Evolutionary conservation across 2,113 vertebrate genomes (phyloP).

Genomic region (Leptodactylus fuscus): DNA sequence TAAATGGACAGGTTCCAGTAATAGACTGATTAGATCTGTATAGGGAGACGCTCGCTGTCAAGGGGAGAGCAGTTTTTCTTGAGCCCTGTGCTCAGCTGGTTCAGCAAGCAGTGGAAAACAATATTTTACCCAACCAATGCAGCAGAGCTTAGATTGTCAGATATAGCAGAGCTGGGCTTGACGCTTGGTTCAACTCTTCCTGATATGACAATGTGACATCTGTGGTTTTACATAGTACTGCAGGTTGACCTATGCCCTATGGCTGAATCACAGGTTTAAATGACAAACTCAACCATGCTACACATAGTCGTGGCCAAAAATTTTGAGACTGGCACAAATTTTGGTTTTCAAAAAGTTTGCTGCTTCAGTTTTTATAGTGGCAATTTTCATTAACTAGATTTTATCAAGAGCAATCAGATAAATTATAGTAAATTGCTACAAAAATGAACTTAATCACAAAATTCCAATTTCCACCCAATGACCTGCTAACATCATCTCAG

Average conservation of each 20-base stretch:
- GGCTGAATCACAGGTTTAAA: neutral
- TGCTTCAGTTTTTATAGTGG: too few species aligned
- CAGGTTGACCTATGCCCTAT: neutral
- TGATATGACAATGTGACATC: too few species aligned
- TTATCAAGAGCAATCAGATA: too few species aligned
- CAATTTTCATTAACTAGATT: too few species aligned
- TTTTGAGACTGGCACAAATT: too few species aligned
- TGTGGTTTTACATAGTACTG: too few species aligned
- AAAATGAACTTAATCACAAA: too few species aligned
- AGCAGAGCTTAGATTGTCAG: neutral
- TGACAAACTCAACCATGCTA: neutral
- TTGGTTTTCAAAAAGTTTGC: too few species aligned
- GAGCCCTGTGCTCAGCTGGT: neutral
- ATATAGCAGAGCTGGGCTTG: neutral
- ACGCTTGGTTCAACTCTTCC: neutral
- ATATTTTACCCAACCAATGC: neutral
- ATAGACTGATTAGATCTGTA: constrained; percentile 8
- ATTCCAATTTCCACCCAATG: too few species aligned
- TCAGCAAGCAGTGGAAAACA: neutral
- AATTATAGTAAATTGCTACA: too few species aligned
- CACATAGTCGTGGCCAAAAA: neutral
- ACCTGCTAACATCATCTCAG: too few species aligned
- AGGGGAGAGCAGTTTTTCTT: neutral
- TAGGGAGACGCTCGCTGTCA: neutral
- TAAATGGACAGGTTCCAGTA: constrained; percentile 14